A percentile compares a stretch with the other conserved stretches of the same genome.
Conservation (phyloP, 2,113 vertebrate species). For the Argyrosomus japonicus region DNA sequence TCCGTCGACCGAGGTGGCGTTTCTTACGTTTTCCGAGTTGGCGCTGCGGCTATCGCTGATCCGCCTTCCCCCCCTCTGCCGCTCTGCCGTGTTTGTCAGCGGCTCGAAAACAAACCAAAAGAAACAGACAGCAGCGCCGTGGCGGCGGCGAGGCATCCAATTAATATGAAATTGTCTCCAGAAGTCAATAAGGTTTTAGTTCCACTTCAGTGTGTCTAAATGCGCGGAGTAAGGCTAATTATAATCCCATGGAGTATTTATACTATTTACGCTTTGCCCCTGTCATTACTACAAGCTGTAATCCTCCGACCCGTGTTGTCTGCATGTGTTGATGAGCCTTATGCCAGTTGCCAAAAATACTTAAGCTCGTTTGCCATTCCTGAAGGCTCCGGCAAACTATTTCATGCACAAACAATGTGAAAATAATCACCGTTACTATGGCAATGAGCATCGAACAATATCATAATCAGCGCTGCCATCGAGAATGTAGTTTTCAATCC, state of each 20-base stretch:
- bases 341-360: constrained; percentile 64
- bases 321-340: constrained; percentile 71
- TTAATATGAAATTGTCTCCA: constrained; percentile 76
- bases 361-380: constrained; percentile 44
- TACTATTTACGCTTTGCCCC: constrained; percentile 73
- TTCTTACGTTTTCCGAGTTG: not conserved
- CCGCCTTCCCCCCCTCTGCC: constrained; percentile 16
- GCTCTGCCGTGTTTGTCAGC: constrained; percentile 36
- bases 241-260: constrained; percentile 77
- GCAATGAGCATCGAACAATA: constrained; percentile 70
- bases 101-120: constrained; percentile 30
- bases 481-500: constrained; percentile 48
- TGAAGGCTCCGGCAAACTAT: constrained; percentile 38
- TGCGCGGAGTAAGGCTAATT: constrained; percentile 78
- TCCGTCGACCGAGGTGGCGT: not conserved
- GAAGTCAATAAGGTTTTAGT: constrained; percentile 80
- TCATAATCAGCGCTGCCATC: constrained; percentile 66
- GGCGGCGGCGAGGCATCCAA: constrained; percentile 63
- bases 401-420: constrained; percentile 58
- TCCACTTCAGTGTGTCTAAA: constrained; percentile 76
- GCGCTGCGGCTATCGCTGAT: constrained; percentile 54
- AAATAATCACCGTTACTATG: constrained; percentile 75
- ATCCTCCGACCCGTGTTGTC: constrained; percentile 68
- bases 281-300: constrained; percentile 73
- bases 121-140: constrained; percentile 17